Conservation (phyloP, 1,140 invertebrate genomes). For the Dolichoris vasculosae region DNA sequence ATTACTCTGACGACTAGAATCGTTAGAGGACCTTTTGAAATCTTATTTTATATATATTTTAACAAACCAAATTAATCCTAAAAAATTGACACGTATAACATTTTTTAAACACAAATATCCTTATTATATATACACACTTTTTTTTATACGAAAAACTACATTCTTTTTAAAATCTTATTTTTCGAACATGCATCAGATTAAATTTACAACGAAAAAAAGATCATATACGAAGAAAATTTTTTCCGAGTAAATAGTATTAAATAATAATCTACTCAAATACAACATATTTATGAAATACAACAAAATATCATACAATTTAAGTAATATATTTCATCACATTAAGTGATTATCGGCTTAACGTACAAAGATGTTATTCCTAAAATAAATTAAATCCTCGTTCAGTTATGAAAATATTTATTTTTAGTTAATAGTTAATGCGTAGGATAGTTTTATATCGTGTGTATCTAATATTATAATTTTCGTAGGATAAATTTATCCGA, state of each 20-base stretch:
- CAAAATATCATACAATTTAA: neutral
- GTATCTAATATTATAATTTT: neutral
- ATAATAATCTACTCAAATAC: neutral
- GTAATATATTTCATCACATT: neutral
- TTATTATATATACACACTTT: neutral
- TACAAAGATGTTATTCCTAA: neutral
- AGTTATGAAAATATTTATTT: constrained; percentile 20
- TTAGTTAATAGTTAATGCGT: neutral
- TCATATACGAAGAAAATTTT: neutral
- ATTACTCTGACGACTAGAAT: constrained; percentile 52
- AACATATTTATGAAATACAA: neutral
- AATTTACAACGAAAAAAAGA: neutral
- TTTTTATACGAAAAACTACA: neutral
- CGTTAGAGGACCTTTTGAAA: constrained; percentile 41
- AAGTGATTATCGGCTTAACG: neutral
- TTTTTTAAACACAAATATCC: neutral
- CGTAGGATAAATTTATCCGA: neutral
- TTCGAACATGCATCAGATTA: neutral
- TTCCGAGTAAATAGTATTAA: neutral
- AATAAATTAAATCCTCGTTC: neutral
- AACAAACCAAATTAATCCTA: neutral
- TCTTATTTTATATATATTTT: neutral
- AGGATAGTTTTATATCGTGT: neutral
- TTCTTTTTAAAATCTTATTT: neutral
- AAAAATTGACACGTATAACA: too few species aligned